Percentiles rank a stretch among this genome's conserved stretches.
Evolutionary conservation across 2,113 vertebrate genomes (phyloP).

Genomic region (Salvelinus sp.): DNA sequence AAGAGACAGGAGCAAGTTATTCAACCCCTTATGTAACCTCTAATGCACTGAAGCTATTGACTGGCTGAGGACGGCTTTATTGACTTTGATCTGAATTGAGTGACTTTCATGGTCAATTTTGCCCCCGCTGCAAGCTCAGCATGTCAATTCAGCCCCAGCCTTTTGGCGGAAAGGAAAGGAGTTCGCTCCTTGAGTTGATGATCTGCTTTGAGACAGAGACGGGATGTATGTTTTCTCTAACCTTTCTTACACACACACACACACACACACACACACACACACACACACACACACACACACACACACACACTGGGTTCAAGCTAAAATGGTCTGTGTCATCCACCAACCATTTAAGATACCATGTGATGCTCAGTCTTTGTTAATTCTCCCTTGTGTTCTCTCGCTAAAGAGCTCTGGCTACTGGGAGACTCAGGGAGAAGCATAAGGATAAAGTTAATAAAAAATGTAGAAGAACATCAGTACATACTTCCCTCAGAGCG

Average conservation of each 20-base stretch:
- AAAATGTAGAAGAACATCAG: conserved; percentile 66
- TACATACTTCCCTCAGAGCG: conserved; percentile 50
- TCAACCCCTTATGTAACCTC: conserved; percentile 39
- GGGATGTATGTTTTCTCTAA: conserved; percentile 13
- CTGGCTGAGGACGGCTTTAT: conserved; percentile 47
- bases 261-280: conserved; percentile 1
- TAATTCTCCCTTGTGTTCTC: conserved; percentile 45
- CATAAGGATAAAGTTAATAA: conserved; percentile 61
- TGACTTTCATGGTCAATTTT: conserved; percentile 72
- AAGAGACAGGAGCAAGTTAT: not conserved
- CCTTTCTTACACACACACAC: conserved; percentile 10
- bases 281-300: not conserved
- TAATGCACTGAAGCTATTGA: conserved; percentile 60
- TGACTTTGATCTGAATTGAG: conserved; percentile 73
- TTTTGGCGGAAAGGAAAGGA: conserved; percentile 56
- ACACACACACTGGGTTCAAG: conserved; percentile 15
- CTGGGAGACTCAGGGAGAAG: conserved; percentile 46
- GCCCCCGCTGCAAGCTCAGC: conserved; percentile 41
- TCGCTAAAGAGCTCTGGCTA: conserved; percentile 58
- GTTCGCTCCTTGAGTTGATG: conserved; percentile 49
- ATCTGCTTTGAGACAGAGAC: conserved; percentile 39
- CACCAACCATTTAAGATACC: conserved; percentile 37
- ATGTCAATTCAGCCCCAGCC: conserved; percentile 57
- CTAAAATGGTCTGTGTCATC: conserved; percentile 37
- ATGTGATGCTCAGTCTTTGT: conserved; percentile 14